These are phyloP conservation scores for Vireo altiloquus DNA, from an alignment of 2,113 vertebrate species.

Conservation along the genomic window DNA sequence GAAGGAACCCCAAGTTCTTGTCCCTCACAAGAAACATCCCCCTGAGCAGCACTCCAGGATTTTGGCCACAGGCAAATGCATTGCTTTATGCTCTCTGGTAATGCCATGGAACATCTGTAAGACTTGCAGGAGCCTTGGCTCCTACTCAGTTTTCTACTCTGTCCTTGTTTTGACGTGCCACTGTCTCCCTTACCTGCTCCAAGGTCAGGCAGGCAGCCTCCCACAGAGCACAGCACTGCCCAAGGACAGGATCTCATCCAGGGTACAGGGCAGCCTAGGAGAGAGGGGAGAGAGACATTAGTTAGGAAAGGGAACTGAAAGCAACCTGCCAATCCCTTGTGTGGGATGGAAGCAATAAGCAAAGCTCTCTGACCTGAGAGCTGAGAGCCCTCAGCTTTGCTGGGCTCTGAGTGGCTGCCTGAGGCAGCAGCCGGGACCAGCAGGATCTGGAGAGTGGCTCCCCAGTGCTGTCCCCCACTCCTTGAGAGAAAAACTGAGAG, in stretches of 20 bases:
- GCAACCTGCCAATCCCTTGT: not conserved
- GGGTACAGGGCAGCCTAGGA: not conserved
- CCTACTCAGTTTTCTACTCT: not conserved
- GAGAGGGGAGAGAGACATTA: not conserved
- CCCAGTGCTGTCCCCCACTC: not conserved
- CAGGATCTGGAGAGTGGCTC: not conserved
- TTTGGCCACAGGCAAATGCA: not conserved
- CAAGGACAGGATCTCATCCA: not conserved
- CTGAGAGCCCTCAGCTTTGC: not conserved
- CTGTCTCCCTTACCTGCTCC: not conserved
- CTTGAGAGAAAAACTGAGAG: not conserved
- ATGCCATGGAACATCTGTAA: not conserved
- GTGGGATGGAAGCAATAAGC: not conserved
- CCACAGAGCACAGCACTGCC: not conserved
- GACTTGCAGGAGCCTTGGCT: not conserved
- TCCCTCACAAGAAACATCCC: not conserved
- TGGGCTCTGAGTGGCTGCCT: not conserved
- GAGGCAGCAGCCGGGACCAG: not conserved
- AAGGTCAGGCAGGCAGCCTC: not conserved
- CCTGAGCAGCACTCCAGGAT: not conserved
- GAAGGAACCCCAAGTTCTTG: not conserved
- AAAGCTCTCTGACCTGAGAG: not conserved
- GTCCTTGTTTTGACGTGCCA: not conserved
- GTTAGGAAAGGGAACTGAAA: not conserved
- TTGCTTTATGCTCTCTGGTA: not conserved